Evolutionary conservation across 2,113 vertebrate species (phyloP).

Genomic region (Macquaria australasica): DNA sequence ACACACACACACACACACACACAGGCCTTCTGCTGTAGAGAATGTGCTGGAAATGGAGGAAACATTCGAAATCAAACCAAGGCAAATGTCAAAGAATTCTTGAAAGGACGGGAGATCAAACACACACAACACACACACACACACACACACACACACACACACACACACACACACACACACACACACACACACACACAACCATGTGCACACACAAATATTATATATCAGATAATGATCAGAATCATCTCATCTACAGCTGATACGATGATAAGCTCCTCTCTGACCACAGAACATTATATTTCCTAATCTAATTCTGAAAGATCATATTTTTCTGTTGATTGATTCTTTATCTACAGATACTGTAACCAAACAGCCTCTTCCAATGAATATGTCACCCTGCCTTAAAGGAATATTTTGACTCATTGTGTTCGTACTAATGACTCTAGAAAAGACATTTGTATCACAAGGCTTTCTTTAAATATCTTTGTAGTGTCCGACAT

Average conservation of each 20-base stretch:
- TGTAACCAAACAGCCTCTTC: neutral
- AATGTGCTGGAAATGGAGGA: conserved; percentile 6
- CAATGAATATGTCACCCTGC: neutral
- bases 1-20: neutral
- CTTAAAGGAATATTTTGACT: neutral
- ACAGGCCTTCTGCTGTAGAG: neutral
- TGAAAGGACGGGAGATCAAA: neutral
- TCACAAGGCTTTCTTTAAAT: neutral
- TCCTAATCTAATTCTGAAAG: neutral
- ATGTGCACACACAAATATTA: neutral
- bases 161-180: too few relatives aligned
- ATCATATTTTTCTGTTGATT: neutral
- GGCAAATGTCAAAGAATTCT: neutral
- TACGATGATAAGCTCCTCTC: conserved; percentile 8
- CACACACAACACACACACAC: too few relatives aligned
- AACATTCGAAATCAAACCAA: conserved; percentile 15
- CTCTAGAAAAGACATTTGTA: neutral
- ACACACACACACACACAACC: too few relatives aligned
- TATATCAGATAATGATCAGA: conserved; percentile 10
- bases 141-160: too few relatives aligned
- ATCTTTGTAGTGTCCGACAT: neutral
- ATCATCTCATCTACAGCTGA: conserved; percentile 25
- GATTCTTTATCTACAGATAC: neutral
- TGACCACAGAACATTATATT: conserved; percentile 23
- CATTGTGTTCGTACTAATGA: neutral